Base-by-base conservation (phyloP, 2,888 invertebrate genomes). In the Pseudoips prasinana region DNA sequence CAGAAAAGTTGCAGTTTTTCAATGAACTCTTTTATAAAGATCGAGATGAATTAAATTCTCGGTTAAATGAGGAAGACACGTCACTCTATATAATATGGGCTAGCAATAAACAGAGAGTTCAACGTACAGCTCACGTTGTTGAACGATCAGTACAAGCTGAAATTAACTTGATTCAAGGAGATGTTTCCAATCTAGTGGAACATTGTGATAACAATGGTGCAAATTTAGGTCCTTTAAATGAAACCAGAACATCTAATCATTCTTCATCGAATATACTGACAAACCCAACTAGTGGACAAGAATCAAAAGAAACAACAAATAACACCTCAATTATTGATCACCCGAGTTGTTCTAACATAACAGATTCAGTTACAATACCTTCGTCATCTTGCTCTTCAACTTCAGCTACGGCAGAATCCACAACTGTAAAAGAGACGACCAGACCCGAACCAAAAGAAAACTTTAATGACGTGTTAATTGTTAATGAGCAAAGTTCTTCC, bases 51-150 rank as follows among this genome's bases (percentile, higher is more conserved):
- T 27, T 56, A 24, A 23, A 43, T 11, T 17, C 22, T 9, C 20
- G 22, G 7, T 26, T 49, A 20, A 28, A 28, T 10, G 19, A 25
- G 7, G 50, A 54, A 45, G 45, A 48, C 14, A 5, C 10, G 11
- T 40, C 47, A 9, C 33, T 52, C 23, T 48, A 34, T 32, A 10
- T 46, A 18, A 46, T 54, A 31, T 54, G 46, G 47, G 50, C 54
- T 9, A 49, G 28, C 17, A 45, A 42, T 24, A 53, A 45, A 41
- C 45, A 45, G 10, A 30, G 5, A 20, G 17, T 29, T 9, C 24
- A 22, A 8, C 30, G 30, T 25, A 22, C 25, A 14, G 14, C 5
- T 14, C 14, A 14, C 14, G 14, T 14, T 33, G 14, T 11, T 25
- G 9, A 24, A 30, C 24, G 24, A 30, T 30, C 30, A 6, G 24